Evolutionary conservation across 2,888 invertebrate genomes (phyloP).

Genomic region (Rhingia campestris): DNA sequence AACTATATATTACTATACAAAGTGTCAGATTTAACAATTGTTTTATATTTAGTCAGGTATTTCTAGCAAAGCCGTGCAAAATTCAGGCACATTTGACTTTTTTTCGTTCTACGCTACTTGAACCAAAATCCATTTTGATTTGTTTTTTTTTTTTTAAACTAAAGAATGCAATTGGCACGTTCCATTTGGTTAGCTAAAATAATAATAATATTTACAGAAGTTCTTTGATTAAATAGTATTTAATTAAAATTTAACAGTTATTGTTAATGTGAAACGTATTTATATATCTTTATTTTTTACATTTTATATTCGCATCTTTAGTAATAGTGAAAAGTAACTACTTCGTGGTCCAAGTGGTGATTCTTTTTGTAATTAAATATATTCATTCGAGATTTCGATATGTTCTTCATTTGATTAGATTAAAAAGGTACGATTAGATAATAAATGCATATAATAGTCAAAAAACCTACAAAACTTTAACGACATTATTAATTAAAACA

Average conservation of each 20-base stretch:
- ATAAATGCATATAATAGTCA: slow-evolving; percentile 15
- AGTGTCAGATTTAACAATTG: slow-evolving; percentile 32
- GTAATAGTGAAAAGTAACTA: slow-evolving; percentile 39
- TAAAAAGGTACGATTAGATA: slow-evolving; percentile 20
- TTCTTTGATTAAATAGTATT: neutral
- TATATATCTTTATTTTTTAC: neutral
- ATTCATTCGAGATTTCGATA: slow-evolving; percentile 54
- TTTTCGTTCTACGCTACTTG: slow-evolving; percentile 19
- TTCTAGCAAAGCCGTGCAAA: slow-evolving; percentile 47
- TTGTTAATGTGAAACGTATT: neutral
- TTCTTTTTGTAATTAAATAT: slow-evolving; percentile 6
- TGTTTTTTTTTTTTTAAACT: neutral
- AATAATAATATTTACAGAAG: slow-evolving; percentile 44
- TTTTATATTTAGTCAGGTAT: slow-evolving; percentile 29
- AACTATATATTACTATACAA: slow-evolving; percentile 3
- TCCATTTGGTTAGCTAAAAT: slow-evolving; percentile 39
- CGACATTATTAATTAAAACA: too few relatives aligned
- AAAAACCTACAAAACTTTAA: neutral
- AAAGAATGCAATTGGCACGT: slow-evolving; percentile 53
- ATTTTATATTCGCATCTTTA: neutral
- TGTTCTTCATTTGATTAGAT: slow-evolving; percentile 45
- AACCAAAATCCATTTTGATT: slow-evolving; percentile 2
- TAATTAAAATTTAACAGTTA: slow-evolving; percentile 11
- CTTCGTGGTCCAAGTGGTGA: slow-evolving; percentile 54
- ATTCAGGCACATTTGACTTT: slow-evolving; percentile 49